phyloP scores from a whole-genome alignment of 2,113 vertebrate genomes.

The Zeus faber region DNA sequence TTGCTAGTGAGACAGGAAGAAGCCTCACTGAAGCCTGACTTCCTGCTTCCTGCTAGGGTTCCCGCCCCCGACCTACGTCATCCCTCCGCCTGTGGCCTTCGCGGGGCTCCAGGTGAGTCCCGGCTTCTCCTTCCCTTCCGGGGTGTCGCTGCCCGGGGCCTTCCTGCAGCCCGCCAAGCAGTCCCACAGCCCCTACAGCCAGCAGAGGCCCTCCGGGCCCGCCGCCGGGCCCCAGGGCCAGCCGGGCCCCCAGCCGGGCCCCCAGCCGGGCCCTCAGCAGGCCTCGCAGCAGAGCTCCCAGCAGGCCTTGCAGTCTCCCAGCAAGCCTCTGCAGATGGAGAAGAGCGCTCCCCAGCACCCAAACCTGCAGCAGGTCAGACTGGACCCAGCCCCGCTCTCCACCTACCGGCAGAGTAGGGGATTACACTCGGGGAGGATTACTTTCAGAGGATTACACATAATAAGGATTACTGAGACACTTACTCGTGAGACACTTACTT shows the following conservation, averaged over 20 bases:
- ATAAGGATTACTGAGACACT: too few species aligned
- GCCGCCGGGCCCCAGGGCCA: constrained; percentile 78
- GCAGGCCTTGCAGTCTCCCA: constrained; percentile 83
- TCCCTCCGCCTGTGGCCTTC: constrained; percentile 94
- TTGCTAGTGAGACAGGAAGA: too few species aligned
- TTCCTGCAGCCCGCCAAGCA: constrained; percentile 93
- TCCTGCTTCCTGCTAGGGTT: constrained; percentile 84
- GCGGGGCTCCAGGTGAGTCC: constrained; percentile 84
- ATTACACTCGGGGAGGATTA: too few species aligned
- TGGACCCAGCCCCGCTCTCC: background rate
- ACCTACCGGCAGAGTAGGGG: too few species aligned
- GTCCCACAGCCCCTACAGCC: constrained; percentile 98
- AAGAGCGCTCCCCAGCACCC: constrained; percentile 93
- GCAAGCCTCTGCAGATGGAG: constrained; percentile 81
- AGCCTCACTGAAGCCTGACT: too few species aligned
- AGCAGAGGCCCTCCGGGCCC: constrained; percentile 94
- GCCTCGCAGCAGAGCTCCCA: constrained; percentile 77
- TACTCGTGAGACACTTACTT: too few species aligned
- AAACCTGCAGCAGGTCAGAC: constrained; percentile 87
- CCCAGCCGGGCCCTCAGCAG: constrained; percentile 82
- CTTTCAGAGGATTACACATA: too few species aligned
- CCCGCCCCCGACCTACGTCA: constrained; percentile 91
- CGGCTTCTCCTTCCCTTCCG: constrained; percentile 90
- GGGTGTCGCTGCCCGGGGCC: constrained; percentile 88
- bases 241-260: constrained; percentile 84